Evolutionary conservation across 30 jellyfish, hydroid and myxozoan genomes (phyloP).

Genomic region (Aurelia coerulea): DNA sequence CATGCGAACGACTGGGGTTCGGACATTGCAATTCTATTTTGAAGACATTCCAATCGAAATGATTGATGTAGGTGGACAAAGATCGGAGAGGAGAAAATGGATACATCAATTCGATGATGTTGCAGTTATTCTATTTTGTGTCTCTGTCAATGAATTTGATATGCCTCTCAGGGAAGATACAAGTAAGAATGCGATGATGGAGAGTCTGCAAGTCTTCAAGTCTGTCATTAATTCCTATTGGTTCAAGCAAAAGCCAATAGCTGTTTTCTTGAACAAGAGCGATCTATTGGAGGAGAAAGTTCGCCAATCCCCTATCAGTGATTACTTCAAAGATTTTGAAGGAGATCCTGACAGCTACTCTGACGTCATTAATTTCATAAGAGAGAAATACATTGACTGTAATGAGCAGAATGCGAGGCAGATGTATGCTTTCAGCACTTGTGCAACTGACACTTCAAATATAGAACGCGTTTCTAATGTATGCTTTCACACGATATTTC

Average conservation of each 20-base stretch:
- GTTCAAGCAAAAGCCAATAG: conserved; percentile 44
- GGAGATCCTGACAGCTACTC: conserved; percentile 25
- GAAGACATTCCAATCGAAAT: conserved; percentile 41
- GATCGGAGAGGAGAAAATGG: conserved; percentile 85
- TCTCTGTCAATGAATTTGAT: conserved; percentile 47
- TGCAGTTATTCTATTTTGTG: conserved; percentile 66
- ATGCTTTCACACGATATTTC: conserved; percentile 49
- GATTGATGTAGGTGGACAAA: conserved; percentile 79
- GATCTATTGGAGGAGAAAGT: conserved; percentile 52
- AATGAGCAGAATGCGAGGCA: conserved; percentile 38
- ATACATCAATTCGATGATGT: conserved; percentile 65
- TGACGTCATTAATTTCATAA: conserved; percentile 37
- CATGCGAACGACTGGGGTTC: conserved; percentile 67
- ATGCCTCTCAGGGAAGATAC: conserved; percentile 49
- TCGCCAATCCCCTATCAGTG: conserved; percentile 1
- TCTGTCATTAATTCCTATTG: conserved; percentile 57
- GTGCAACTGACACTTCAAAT: conserved; percentile 70
- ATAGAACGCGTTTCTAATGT: conserved; percentile 35
- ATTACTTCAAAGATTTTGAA: conserved; percentile 31
- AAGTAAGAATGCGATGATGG: conserved; percentile 41
- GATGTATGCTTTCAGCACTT: conserved; percentile 51
- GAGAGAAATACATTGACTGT: conserved; percentile 25
- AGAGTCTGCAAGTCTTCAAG: conserved; percentile 64
- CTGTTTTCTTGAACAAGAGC: conserved; percentile 53
- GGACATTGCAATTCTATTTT: conserved; percentile 34